Evolutionary conservation across 2,888 invertebrate genomes (phyloP).

Genomic region (Adelognathus sp.): DNA sequence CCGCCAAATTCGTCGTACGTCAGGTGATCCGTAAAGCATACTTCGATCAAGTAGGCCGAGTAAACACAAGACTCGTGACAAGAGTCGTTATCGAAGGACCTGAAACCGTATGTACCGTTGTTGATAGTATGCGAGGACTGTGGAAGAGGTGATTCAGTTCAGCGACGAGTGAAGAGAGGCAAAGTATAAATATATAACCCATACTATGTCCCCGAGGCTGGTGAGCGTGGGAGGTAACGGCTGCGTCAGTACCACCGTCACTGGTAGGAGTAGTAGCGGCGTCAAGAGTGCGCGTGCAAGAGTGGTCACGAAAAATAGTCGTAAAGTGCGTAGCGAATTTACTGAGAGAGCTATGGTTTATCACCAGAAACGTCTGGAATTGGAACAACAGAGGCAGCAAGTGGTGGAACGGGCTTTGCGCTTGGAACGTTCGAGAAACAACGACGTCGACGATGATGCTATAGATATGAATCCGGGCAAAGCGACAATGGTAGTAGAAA

Average conservation of each 20-base stretch:
- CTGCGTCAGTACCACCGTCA: slow-evolving; percentile 39
- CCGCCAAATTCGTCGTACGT: slow-evolving; percentile 22
- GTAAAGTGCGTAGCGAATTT: slow-evolving; percentile 59
- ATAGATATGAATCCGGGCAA: slow-evolving; percentile 49
- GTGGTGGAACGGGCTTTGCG: slow-evolving; percentile 47
- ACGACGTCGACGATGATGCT: slow-evolving; percentile 35
- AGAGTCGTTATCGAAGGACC: neutral
- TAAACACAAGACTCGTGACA: neutral
- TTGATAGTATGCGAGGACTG: slow-evolving; percentile 26
- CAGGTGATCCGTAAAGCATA: slow-evolving; percentile 37
- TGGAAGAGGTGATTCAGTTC: slow-evolving; percentile 33
- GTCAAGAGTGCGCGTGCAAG: slow-evolving; percentile 63
- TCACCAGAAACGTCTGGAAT: slow-evolving; percentile 46
- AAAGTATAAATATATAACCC: slow-evolving; percentile 15
- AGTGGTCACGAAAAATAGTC: slow-evolving; percentile 62
- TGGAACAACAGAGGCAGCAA: slow-evolving; percentile 43
- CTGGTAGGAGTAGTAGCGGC: slow-evolving; percentile 43
- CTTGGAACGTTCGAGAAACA: slow-evolving; percentile 54
- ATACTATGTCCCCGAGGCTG: slow-evolving; percentile 54
- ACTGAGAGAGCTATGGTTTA: slow-evolving; percentile 51
- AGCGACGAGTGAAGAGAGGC: slow-evolving; percentile 18
- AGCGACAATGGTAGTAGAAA: slow-evolving; percentile 50
- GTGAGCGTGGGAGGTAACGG: slow-evolving; percentile 42
- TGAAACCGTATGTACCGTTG: slow-evolving; percentile 15
- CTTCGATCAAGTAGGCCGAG: slow-evolving; percentile 12